These are phyloP conservation scores for Hippocampus abdominalis DNA, from an alignment of 2,113 vertebrate species.

Conservation along the genomic window DNA sequence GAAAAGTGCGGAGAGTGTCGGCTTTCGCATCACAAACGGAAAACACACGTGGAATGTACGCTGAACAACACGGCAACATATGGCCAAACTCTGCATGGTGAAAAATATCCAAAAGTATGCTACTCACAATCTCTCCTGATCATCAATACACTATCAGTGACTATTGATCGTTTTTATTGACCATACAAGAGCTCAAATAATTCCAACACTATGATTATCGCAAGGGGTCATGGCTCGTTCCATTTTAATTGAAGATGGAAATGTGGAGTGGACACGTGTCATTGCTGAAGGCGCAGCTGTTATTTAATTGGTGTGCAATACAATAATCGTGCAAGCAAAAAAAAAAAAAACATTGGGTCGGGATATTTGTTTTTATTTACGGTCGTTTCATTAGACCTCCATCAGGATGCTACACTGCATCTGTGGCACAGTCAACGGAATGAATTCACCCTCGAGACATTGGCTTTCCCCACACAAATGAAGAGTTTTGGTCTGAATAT, in stretches of 20 bases:
- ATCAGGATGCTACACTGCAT: too few relatives aligned
- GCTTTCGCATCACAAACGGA: conserved; percentile 53
- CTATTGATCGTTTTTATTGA: not conserved
- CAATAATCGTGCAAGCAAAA: too few relatives aligned
- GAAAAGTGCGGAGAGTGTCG: conserved; percentile 67
- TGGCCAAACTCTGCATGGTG: not conserved
- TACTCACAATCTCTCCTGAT: not conserved
- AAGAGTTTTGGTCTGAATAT: too few relatives aligned
- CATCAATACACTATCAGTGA: not conserved
- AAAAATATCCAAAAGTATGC: not conserved
- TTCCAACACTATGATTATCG: not conserved
- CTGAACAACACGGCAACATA: not conserved
- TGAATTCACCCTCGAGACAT: too few relatives aligned
- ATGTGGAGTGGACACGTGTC: too few relatives aligned
- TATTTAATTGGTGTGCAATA: too few relatives aligned
- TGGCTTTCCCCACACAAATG: too few relatives aligned
- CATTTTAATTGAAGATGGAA: not conserved
- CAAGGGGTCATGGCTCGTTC: not conserved
- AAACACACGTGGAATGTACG: not conserved
- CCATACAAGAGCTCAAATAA: not conserved
- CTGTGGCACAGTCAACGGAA: too few relatives aligned
- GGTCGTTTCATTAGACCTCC: too few relatives aligned
- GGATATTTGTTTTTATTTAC: too few relatives aligned
- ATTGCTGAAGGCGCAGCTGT: too few relatives aligned
- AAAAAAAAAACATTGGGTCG: too few relatives aligned